Evolutionary conservation across 1,140 invertebrate species (phyloP), one percentile per base, ranked within the genome.

Genomic region (Camponotus vicinus): DNA sequence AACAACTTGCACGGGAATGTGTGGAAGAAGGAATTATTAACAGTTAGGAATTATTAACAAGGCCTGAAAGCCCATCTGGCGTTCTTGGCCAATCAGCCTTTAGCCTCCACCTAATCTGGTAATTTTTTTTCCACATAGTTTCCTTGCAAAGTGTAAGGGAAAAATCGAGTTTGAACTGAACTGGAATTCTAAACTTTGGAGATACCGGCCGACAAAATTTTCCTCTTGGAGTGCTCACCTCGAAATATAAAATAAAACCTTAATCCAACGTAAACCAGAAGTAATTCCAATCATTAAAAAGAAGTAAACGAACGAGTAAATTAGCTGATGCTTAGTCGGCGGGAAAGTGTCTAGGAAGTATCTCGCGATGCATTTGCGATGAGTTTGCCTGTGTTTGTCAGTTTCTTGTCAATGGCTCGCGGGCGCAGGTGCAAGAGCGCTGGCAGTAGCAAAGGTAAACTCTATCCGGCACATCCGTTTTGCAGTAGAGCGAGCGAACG

Each of bases 361-460:
- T 45, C 66, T 27, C 66, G 21, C 21, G 78, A 59, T 71, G 40
- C 69, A 27, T 73, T 75, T n/a, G 42, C 40, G 27, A 27, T 32
- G 63, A 66, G 76, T 37, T 13, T 7, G 32, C 5, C 42, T 15
- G 66, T 57, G 52, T 82, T 70, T 59, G 55, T 73, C 40, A 73
- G 69, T 37, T 57, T 37, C 69, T 73, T 61, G 55, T 49, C 69
- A 70, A 61, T 59, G 45, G 69, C 79, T 63, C 69, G 57, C 55
- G 40, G 55, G 55, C 75, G 64, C 86, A 82, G 87, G 75, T 88
- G 87, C 63, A 55, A 89, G 79, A 73, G 71, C 89, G 84, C 61
- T 73, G 34, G 66, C 5, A 83, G 66, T 37, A 61, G 71, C 82
- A 49, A 76, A 86, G 87, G 87, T 89, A 88, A 88, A 89, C 88